A percentile compares a stretch with the other conserved stretches of the same genome.
These are phyloP conservation scores for Phorcus lineatus DNA, from an alignment of 2,888 invertebrate genomes.

Conservation along the genomic window DNA sequence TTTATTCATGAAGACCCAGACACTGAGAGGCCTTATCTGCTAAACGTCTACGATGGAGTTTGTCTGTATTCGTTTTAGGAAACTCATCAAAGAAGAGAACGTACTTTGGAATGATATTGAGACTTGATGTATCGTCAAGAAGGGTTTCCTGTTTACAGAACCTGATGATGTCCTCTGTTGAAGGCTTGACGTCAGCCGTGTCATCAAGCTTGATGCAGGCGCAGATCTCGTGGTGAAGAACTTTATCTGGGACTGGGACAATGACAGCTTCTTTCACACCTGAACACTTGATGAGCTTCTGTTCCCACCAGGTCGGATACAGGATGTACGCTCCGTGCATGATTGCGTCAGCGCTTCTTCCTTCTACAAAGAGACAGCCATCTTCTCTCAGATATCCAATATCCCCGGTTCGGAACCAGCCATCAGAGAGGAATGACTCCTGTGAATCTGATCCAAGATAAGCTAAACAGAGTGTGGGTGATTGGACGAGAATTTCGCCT, in stretches of 20 bases:
- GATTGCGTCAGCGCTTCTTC: conserved; percentile 40
- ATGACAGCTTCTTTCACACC: conserved; percentile 33
- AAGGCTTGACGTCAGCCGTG: no score
- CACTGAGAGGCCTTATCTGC: no score
- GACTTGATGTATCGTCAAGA: background rate
- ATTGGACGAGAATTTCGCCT: conserved; percentile 36
- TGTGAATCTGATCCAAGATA: conserved; percentile 30
- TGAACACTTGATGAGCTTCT: conserved; percentile 25
- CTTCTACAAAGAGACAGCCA: conserved; percentile 34
- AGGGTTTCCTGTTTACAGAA: background rate
- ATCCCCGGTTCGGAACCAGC: conserved; percentile 44
- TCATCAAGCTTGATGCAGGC: conserved; percentile 37
- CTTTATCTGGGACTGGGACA: conserved; percentile 40
- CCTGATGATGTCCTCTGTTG: background rate
- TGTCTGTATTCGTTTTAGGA: background rate
- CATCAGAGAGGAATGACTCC: conserved; percentile 34
- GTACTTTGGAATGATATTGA: background rate
- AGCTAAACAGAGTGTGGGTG: conserved; percentile 25
- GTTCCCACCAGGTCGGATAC: conserved; percentile 42
- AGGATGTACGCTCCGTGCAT: conserved; percentile 35
- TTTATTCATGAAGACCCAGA: no score
- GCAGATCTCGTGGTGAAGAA: conserved; percentile 41
- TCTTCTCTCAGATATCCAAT: conserved; percentile 30
- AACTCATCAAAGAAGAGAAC: background rate
- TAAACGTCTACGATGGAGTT: background rate